phyloP scores from a whole-genome alignment of 2,797 vertebrate genomes.

The Anas bernieri region DNA sequence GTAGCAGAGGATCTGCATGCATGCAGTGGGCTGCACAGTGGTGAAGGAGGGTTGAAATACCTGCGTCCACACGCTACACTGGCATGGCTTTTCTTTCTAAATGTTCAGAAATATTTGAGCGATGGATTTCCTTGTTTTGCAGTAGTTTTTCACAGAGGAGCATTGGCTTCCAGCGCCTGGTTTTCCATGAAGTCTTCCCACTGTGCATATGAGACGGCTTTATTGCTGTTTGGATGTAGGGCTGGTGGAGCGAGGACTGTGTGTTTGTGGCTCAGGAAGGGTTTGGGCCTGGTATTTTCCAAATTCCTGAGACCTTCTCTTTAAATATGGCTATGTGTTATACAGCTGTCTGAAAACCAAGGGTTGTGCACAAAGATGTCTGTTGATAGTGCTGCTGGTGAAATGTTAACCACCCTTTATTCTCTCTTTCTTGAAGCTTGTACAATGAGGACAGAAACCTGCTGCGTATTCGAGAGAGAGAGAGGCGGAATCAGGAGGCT shows the following conservation, averaged over 20 bases:
- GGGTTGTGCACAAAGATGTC: not conserved
- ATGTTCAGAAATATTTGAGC: not conserved
- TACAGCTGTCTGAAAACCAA: not conserved
- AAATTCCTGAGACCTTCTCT: not conserved
- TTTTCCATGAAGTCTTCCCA: not conserved
- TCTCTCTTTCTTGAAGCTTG: conserved; percentile 75
- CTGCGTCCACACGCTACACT: not conserved
- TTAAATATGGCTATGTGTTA: rapidly evolving
- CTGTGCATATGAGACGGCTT: not conserved
- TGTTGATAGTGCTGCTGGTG: not conserved
- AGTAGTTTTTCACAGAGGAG: not conserved
- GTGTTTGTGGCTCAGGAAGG: not conserved
- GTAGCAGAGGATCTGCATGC: not conserved
- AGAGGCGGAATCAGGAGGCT: conserved; percentile 89
- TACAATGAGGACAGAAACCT: conserved; percentile 92
- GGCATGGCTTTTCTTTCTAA: not conserved
- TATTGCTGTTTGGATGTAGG: not conserved
- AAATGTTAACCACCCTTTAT: not conserved
- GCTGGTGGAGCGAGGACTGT: not conserved
- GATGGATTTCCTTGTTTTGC: not conserved
- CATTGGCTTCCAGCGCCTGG: not conserved
- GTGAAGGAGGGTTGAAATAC: not conserved
- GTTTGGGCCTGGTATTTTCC: not conserved
- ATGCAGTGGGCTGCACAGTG: not conserved
- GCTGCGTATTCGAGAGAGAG: conserved; percentile 89